Evolutionary conservation across 2,888 invertebrate genomes (phyloP), one percentile per base, ranked within the genome.

Genomic region (Scelioninae gen. 2): DNA sequence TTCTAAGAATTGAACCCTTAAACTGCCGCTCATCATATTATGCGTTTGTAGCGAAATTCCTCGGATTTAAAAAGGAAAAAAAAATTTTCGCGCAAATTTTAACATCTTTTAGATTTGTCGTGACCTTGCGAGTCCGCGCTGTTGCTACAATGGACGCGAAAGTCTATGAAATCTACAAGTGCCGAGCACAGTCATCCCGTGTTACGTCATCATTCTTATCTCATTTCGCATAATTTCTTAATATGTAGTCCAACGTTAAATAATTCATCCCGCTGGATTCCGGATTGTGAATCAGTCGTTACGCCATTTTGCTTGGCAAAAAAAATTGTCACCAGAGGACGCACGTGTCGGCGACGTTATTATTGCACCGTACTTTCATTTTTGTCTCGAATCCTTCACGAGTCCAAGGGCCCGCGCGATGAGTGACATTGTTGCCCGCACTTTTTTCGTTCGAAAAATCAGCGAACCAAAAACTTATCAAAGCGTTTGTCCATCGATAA

Each of bases 31-130:
- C n/a, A n/a, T n/a, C n/a, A n/a, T n/a, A n/a, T n/a, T n/a, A n/a
- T n/a, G n/a, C n/a, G n/a, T n/a, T n/a, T n/a, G n/a, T n/a, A n/a
- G n/a, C n/a, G n/a, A n/a, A n/a, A n/a, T n/a, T n/a, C n/a, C n/a
- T n/a, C n/a, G n/a, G n/a, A n/a, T n/a, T n/a, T n/a, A n/a, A n/a
- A n/a, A n/a, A n/a, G n/a, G n/a, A n/a, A n/a, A n/a, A n/a, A n/a
- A n/a, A n/a, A n/a, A n/a, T n/a, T n/a, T 50, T 58, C 58, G 43
- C 28, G 46, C 68, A 37, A 58, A 67, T 67, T 52, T 60, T 37
- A 52, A 43, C 15, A 52, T 53, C 67, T 58, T 45, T 43, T 2
- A 50, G 52, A 60, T 60, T 45, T 37, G 13, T 25, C 6, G 13
- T 7, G 31, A 31, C 68, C 68, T 68, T 68, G 68, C n/a, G n/a